Base-by-base conservation (phyloP, 2,888 invertebrate species). In the Enchytraeus crypticus region DNA sequence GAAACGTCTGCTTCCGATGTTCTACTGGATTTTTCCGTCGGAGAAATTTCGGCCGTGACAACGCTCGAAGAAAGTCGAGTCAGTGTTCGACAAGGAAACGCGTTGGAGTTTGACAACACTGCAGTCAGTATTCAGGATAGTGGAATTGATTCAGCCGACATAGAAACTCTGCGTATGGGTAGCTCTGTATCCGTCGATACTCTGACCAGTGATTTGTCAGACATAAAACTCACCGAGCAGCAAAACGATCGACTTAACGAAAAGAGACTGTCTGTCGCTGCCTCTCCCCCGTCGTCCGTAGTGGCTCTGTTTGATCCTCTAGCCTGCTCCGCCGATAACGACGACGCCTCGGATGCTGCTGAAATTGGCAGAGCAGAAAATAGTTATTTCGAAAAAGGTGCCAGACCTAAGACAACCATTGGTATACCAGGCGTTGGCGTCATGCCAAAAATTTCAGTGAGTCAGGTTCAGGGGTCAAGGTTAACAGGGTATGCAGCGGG, bases 291-390 rank as follows among this genome's bases (percentile, higher is more conserved):
- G n/a, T n/a, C n/a, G n/a, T n/a, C n/a, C n/a, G n/a, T n/a, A n/a
- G n/a, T n/a, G 49, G 60, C 73, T 61, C 74, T 73, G 67, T 75
- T 75, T 68, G 76, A 77, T 62, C 70, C 70, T 0, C 63, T 71
- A 5, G 29, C 66, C 18, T 64, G 62, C 21, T 59, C 61, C 23
- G 34, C 32, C 27, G 11, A 46, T 18, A 11, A 33, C 27, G 46
- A 53, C 2, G 34, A 47, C 32, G 59, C 32, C 38, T 33, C 55
- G 56, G 61, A 57, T 26, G 30, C 30, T 27, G 56, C 33, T 18
- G 60, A 56, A 21, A 26, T 38, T 38, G 11, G 18, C 11, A 38
- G 38, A 18, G 57, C 46, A n/a, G 49, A 11, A 8, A n/a, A n/a
- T n/a, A n/a, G n/a, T n/a, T 46, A 43, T 27, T 32, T 18, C n/a